These are phyloP conservation scores for Nomada fucata DNA, from an alignment of 2,888 invertebrate species.

Conservation along the genomic window DNA sequence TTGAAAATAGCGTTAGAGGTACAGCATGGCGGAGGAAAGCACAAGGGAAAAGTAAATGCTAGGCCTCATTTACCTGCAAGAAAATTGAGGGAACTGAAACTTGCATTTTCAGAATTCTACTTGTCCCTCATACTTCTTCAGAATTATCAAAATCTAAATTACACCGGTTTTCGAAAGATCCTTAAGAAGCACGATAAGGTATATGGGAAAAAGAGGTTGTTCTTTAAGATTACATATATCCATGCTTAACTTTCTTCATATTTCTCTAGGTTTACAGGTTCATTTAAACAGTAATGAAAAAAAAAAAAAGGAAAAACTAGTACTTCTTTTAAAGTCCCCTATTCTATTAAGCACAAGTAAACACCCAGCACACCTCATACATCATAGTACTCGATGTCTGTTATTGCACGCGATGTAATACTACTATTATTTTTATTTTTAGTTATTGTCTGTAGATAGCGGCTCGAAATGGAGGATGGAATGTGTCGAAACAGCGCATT, in stretches of 20 bases:
- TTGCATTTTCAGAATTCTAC: constrained; percentile 99
- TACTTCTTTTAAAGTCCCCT: constrained; percentile 47
- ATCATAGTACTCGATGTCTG: neutral
- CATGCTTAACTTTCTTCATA: constrained; percentile 31
- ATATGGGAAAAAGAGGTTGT: constrained; percentile 52
- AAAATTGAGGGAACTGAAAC: constrained; percentile 96
- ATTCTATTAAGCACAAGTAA: constrained; percentile 59
- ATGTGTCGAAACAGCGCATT: constrained; percentile 96
- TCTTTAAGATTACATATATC: constrained; percentile 5
- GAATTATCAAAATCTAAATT: constrained; percentile 99
- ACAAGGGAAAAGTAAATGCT: constrained; percentile 78
- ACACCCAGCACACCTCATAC: constrained; percentile 30
- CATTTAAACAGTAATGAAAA: constrained; percentile 50
- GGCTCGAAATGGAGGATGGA: constrained; percentile 97
- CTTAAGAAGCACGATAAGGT: constrained; percentile 99
- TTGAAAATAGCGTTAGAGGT: constrained; percentile 86
- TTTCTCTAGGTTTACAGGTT: constrained; percentile 53
- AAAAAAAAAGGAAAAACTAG: constrained; percentile 42
- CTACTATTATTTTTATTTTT: constrained; percentile 69
- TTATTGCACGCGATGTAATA: neutral
- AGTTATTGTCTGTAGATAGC: constrained; percentile 92
- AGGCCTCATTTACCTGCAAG: constrained; percentile 88
- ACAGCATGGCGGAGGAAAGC: constrained; percentile 83
- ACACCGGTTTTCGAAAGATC: constrained; percentile 99
- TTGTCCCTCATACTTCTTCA: constrained; percentile 97